Base-by-base conservation (phyloP, 2,888 invertebrate genomes). In the Machimus atricapillus region DNA sequence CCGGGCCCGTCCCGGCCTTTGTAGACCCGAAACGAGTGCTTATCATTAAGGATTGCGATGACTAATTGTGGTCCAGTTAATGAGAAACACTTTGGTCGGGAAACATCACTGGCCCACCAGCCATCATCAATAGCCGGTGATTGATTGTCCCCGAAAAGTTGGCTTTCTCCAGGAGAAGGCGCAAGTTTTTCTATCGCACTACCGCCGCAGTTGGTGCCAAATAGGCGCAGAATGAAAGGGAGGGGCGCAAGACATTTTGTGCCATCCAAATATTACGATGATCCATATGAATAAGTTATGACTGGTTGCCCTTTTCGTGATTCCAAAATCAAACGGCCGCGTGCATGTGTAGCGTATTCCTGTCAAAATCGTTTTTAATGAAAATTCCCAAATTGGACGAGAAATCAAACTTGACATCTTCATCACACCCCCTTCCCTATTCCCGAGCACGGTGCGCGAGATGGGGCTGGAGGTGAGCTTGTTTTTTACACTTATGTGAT, bases 381-480 rank as follows among this genome's bases (percentile, higher is more conserved):
- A 78, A 86, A 78, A 86, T 86, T 79, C 31, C 86, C 78, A 78
- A 86, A 86, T 86, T 78, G 78, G 66, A 86, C 79, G 19, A 86
- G 86, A 78, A 86, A 86, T 86, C 86, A 86, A 86, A 78, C 27
- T 78, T 77, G 86, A 86, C 86, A 78, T 86, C 76, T 73, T 86
- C 46, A 23, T 78, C 37, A 58, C 34, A 14, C 34, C 58, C 40
- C 37, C 27, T 8, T 7, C 66, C 37, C 40, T 12, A 23, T 46
- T 46, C 5, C 23, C 7, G 8, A 8, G 23, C 8, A 12, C 12
- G 66, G 66, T 66, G 66, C 3, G 27, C 66, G 9, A n/a, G 23
- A n/a, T 8, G 27, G 9, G 23, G 19, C 66, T 23, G 27, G 27
- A 66, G 66, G 66, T 66, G 27, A 66, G 66, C 56, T 27, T 37